phyloP scores from a whole-genome alignment of 2,888 invertebrate species.

The Platerodrilus igneus region DNA sequence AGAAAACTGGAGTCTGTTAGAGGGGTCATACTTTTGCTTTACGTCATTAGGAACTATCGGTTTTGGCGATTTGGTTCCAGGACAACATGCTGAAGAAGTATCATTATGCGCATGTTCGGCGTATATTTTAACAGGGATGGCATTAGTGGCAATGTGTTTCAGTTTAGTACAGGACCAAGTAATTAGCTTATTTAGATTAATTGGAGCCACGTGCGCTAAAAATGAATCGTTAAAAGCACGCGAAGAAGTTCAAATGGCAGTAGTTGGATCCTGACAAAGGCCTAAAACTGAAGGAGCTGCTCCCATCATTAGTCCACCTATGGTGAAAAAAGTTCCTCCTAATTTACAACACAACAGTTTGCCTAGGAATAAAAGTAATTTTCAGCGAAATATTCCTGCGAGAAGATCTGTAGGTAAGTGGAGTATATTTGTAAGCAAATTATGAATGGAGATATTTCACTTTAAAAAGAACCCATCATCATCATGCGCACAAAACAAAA shows the following conservation, averaged over 20 bases:
- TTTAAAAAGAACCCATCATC: too few species aligned
- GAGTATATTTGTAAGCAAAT: too few species aligned
- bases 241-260: conserved; percentile 48
- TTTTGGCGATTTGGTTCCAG: conserved; percentile 75
- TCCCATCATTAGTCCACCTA: conserved; percentile 45
- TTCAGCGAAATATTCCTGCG: conserved; percentile 62
- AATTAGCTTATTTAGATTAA: conserved; percentile 52
- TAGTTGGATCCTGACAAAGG: conserved; percentile 52
- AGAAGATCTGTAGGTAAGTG: conserved; percentile 54
- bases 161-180: conserved; percentile 79
- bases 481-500: too few species aligned
- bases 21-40: conserved; percentile 80
- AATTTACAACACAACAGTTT: conserved; percentile 51
- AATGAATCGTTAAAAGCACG: conserved; percentile 24
- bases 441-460: too few species aligned
- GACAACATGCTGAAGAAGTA: conserved; percentile 57
- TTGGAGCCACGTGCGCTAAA: conserved; percentile 40
- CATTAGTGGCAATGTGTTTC: conserved; percentile 82
- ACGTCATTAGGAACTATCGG: conserved; percentile 53
- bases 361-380: conserved; percentile 54
- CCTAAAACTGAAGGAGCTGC: conserved; percentile 49
- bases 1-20: conserved; percentile 87
- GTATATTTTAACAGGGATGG: conserved; percentile 80
- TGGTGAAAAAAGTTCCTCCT: conserved; percentile 41
- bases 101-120: conserved; percentile 74